Evolutionary conservation across 2,888 invertebrate genomes (phyloP).

Genomic region (Callyntrura guangdongensis): DNA sequence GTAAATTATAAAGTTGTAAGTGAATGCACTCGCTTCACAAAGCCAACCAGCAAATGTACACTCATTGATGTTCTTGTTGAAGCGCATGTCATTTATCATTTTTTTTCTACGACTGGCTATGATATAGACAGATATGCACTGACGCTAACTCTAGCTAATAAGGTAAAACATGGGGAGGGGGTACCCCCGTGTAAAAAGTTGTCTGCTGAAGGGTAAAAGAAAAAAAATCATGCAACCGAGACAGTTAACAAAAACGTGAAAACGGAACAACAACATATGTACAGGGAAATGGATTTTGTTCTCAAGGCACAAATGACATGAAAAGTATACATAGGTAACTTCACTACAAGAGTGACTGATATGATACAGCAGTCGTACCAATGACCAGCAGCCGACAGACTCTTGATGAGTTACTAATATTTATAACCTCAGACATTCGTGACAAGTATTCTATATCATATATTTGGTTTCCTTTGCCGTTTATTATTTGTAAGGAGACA

Average conservation of each 20-base stretch:
- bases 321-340: conserved; percentile 17
- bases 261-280: conserved; percentile 48
- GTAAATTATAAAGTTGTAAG: conserved; percentile 32
- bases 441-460: conserved; percentile 3
- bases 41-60: conserved; percentile 8
- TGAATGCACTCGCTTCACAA: background rate
- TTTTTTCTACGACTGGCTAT: background rate
- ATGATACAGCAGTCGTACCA: no score
- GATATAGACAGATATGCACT: background rate
- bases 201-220: conserved; percentile 20
- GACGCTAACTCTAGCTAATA: conserved; percentile 36
- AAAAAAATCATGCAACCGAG: conserved; percentile 70
- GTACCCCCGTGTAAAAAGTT: background rate
- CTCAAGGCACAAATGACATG: conserved; percentile 38
- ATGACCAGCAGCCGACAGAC: background rate
- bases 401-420: background rate
- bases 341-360: no score
- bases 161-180: background rate
- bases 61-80: background rate
- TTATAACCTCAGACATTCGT: background rate
- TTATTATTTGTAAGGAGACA: background rate
- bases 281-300: conserved; percentile 55
- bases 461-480: background rate
- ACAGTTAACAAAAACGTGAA: conserved; percentile 12
- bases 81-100: conserved; percentile 48